phyloP scores from a whole-genome alignment of 2,113 vertebrate genomes.

The Sturnus vulgaris region DNA sequence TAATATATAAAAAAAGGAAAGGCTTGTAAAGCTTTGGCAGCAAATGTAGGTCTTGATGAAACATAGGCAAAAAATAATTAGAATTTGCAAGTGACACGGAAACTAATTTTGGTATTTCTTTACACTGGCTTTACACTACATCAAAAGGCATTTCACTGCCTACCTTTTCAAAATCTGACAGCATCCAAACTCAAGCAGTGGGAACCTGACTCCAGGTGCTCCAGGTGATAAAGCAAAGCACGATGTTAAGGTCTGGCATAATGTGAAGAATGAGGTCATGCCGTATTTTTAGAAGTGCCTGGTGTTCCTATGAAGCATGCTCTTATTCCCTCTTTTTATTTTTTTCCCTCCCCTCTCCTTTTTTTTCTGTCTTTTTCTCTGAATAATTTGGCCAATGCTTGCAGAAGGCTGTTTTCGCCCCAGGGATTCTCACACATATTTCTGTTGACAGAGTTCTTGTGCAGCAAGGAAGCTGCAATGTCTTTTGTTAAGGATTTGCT shows the following conservation, averaged over 20 bases:
- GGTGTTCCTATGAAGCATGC: conserved; percentile 7
- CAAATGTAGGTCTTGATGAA: not conserved
- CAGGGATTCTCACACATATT: conserved; percentile 72
- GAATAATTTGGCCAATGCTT: conserved; percentile 76
- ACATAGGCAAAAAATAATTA: conserved; percentile 1
- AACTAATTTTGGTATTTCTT: conserved; percentile 15
- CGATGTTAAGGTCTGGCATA: not conserved
- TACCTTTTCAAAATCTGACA: conserved; percentile 29
- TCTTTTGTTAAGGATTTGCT: conserved; percentile 67
- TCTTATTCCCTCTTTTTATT: not conserved
- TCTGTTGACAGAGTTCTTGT: conserved; percentile 76
- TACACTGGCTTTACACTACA: not conserved
- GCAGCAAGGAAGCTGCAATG: conserved; percentile 64
- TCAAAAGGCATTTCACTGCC: conserved; percentile 8
- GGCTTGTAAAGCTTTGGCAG: not conserved
- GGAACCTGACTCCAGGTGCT: conserved; percentile 49
- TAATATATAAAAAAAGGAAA: not conserved
- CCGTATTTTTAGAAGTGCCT: conserved; percentile 49
- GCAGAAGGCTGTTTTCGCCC: conserved; percentile 72
- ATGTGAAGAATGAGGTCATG: conserved; percentile 51
- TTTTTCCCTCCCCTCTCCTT: not conserved
- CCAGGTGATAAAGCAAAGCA: conserved; percentile 43
- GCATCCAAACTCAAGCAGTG: not conserved
- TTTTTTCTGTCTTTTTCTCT: conserved; percentile 32
- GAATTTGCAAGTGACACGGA: not conserved